Percentiles rank a stretch among this genome's conserved stretches.
Conservation (phyloP, 2,797 vertebrate genomes). For the Sebastiscus albofasciatus region DNA sequence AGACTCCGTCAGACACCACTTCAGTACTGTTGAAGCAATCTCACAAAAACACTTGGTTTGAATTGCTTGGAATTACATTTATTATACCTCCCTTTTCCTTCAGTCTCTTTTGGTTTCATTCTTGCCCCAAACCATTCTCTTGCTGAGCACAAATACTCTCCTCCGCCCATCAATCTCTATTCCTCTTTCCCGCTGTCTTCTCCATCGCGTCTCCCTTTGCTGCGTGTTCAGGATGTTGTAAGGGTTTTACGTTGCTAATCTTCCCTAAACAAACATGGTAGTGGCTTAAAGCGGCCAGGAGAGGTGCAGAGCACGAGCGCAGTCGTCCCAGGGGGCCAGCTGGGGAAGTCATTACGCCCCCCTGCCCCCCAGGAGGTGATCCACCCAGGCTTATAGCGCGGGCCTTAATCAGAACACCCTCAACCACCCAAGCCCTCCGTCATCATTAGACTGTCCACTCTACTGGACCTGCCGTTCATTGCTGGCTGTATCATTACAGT, state of each 20-base stretch:
- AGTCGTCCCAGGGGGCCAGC: conserved; percentile 83
- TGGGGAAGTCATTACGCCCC: conserved; percentile 86
- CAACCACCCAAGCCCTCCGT: conserved; percentile 4
- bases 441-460: conserved; percentile 24
- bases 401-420: conserved; percentile 68
- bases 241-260: conserved; percentile 87
- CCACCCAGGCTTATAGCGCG: conserved; percentile 63
- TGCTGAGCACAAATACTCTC: conserved; percentile 4
- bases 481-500: conserved; percentile 30
- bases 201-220: conserved; percentile 60
- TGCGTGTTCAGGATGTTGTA: conserved; percentile 84
- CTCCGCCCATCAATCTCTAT: conserved; percentile 67
- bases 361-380: conserved; percentile 71
- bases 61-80: neutral
- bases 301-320: conserved; percentile 82
- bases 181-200: conserved; percentile 54
- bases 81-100: neutral
- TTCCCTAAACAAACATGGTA: conserved; percentile 84
- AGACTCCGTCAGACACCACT: neutral
- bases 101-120: neutral
- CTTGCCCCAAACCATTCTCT: neutral
- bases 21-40: neutral
- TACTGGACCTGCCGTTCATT: conserved; percentile 2
- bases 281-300: conserved; percentile 77
- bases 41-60: neutral